phyloP scores from a whole-genome alignment of 2,888 invertebrate species.

The Leptinotarsa rubiginosa region DNA sequence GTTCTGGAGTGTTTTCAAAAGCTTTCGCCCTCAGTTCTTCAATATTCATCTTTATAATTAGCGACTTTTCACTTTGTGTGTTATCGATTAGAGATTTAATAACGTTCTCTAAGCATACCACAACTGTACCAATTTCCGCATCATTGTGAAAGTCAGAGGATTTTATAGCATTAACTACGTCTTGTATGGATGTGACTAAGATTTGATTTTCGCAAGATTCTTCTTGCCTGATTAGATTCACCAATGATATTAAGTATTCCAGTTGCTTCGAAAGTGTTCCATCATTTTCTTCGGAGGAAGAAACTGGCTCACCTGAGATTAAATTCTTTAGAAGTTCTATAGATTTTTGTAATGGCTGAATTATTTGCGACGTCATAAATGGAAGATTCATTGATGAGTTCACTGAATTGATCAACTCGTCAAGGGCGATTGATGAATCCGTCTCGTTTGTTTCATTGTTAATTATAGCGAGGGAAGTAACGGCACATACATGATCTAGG shows the following conservation, averaged over 20 bases:
- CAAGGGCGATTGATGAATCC: not conserved
- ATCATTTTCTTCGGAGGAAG: not conserved
- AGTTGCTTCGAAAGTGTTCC: not conserved
- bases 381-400: not conserved
- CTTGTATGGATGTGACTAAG: not conserved
- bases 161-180: conserved; percentile 4
- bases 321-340: not conserved
- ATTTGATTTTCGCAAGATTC: not conserved
- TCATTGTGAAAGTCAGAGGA: not conserved
- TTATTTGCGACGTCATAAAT: not conserved
- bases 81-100: conserved; percentile 6
- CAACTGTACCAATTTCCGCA: conserved; percentile 43
- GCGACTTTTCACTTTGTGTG: not conserved
- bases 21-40: conserved; percentile 42
- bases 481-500: not conserved
- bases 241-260: not conserved
- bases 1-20: conserved; percentile 42
- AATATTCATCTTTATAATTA: conserved; percentile 6
- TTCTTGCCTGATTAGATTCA: not conserved
- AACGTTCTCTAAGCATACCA: not conserved
- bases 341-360: not conserved
- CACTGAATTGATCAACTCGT: not conserved
- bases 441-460: not conserved
- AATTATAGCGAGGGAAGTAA: not conserved
- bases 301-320: no score